Percentiles rank a stretch among this genome's conserved stretches.
Evolutionary conservation across 2,888 invertebrate genomes (phyloP).

Genomic region (Amblyjoppa fuscipennis): DNA sequence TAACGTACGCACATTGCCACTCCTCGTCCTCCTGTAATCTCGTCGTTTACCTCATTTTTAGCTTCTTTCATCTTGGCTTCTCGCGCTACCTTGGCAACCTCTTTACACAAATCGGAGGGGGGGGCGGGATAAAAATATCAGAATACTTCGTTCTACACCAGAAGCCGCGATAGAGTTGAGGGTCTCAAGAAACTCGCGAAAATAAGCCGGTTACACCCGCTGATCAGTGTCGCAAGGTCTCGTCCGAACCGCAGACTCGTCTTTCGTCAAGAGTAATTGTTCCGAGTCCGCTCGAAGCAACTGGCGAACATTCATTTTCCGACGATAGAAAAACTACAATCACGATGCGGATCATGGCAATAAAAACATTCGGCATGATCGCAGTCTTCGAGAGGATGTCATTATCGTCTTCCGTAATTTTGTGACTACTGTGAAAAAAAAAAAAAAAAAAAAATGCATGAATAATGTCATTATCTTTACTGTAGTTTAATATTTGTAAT

Average conservation of each 20-base stretch:
- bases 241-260: neutral
- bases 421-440: neutral
- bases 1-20: conserved; percentile 12
- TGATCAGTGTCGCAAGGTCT: neutral
- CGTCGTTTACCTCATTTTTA: conserved; percentile 2
- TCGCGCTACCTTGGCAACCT: neutral
- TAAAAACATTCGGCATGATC: conserved; percentile 6
- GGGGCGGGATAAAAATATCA: conserved; percentile 12
- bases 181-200: neutral
- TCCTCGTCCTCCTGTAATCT: conserved; percentile 12
- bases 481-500: neutral
- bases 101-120: neutral
- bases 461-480: neutral
- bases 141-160: conserved; percentile 34
- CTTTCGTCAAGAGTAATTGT: conserved; percentile 23
- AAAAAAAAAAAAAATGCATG: too few species aligned
- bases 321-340: conserved; percentile 13
- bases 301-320: conserved; percentile 17
- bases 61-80: neutral
- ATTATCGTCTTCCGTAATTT: conserved; percentile 3
- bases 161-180: neutral
- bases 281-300: neutral
- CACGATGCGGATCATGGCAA: neutral
- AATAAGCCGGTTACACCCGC: neutral
- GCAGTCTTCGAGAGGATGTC: neutral